phyloP scores from a whole-genome alignment of 2,797 vertebrate genomes.

The Pangasius krempfi region DNA sequence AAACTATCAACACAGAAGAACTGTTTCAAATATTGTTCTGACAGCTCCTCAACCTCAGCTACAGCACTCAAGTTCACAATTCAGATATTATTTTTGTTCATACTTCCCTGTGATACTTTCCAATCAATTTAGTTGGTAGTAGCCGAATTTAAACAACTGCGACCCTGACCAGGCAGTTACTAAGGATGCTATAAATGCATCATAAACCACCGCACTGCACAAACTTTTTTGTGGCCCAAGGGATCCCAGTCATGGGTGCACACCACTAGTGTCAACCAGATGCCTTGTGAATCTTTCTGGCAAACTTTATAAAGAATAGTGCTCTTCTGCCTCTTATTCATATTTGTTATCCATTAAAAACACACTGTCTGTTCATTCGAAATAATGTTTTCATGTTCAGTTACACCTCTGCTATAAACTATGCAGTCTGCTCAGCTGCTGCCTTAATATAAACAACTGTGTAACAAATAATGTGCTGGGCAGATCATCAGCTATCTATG shows the following conservation, averaged over 20 bases:
- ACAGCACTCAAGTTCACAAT: not conserved
- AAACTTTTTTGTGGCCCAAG: not conserved
- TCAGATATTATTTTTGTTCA: not conserved
- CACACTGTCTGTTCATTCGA: not conserved
- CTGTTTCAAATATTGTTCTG: not conserved
- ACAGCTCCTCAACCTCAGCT: not conserved
- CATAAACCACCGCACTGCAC: not conserved
- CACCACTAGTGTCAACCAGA: not conserved
- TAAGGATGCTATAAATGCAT: not conserved
- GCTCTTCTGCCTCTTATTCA: not conserved
- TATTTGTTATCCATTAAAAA: not conserved
- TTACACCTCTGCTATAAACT: not conserved
- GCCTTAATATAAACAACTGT: not conserved
- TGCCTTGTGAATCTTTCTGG: not conserved
- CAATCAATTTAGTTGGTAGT: not conserved
- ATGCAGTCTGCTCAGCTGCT: not conserved
- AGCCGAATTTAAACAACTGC: not conserved
- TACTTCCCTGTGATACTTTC: not conserved
- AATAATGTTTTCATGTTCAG: not conserved
- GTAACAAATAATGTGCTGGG: not conserved
- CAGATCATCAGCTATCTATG: conserved; percentile 19
- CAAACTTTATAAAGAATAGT: not conserved
- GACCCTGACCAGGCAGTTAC: not conserved
- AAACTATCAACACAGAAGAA: not conserved
- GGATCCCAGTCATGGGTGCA: not conserved